A percentile compares a stretch with the other conserved stretches of the same genome.
These are phyloP conservation scores for Erpobdella octoculata DNA, from an alignment of 2,888 invertebrate genomes.

Conservation along the genomic window DNA sequence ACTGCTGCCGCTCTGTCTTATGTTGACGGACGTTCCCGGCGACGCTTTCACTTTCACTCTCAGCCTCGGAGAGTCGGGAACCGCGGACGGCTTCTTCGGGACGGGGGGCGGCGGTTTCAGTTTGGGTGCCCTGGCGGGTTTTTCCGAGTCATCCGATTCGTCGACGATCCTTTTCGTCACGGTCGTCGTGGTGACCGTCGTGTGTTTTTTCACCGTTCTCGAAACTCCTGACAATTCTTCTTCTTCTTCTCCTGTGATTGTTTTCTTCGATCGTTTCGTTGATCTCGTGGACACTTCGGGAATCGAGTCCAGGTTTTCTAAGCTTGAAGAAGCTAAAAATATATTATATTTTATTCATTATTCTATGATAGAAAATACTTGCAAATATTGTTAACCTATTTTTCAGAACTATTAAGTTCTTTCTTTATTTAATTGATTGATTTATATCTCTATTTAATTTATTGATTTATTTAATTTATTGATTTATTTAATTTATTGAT, in stretches of 20 bases:
- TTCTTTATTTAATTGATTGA: too few species aligned
- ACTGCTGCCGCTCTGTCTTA: constrained; percentile 1
- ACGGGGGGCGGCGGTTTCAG: constrained; percentile 1
- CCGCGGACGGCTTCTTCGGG: not conserved
- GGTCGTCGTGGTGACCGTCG: not conserved
- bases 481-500: too few species aligned
- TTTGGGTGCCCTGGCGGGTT: not conserved
- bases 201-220: not conserved
- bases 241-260: not conserved
- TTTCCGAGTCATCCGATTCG: not conserved
- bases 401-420: too few species aligned
- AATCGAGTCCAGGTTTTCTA: constrained; percentile 10
- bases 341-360: too few species aligned
- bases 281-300: not conserved
- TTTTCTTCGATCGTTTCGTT: too few species aligned
- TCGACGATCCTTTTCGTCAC: not conserved
- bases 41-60: constrained; percentile 20
- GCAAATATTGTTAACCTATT: too few species aligned
- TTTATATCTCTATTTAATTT: not conserved
- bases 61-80: constrained; percentile 12
- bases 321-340: constrained; percentile 8
- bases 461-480: not conserved
- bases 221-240: not conserved
- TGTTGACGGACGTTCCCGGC: constrained; percentile 19
- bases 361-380: too few species aligned